phyloP scores from a whole-genome alignment of 2,113 vertebrate species.

The Ceratotherium simum region DNA sequence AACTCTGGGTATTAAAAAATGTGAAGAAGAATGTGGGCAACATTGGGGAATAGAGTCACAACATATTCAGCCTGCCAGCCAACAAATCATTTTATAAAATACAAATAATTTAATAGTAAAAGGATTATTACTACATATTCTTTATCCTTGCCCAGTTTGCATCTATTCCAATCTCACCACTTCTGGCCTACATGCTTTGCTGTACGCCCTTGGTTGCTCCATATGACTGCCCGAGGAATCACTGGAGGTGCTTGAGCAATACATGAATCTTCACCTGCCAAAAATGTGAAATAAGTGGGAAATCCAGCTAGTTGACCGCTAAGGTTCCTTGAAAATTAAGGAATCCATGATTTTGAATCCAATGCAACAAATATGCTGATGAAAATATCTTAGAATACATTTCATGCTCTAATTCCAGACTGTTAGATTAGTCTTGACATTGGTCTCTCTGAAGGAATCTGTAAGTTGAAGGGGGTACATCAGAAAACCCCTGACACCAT shows the following conservation, averaged over 20 bases:
- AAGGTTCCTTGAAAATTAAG: neutral
- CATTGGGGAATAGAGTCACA: neutral
- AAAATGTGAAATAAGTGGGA: neutral
- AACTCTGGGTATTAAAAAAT: neutral
- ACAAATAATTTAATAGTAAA: conserved; percentile 40
- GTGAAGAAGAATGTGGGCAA: neutral
- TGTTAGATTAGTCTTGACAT: neutral
- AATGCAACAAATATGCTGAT: neutral
- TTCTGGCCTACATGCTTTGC: neutral
- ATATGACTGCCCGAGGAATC: neutral
- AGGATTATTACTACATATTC: neutral
- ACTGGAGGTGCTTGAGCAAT: neutral
- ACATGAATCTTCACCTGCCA: neutral
- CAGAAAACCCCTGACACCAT: neutral
- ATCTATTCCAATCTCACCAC: neutral
- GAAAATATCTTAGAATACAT: neutral
- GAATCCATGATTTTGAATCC: neutral
- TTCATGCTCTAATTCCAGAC: neutral
- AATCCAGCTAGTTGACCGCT: neutral
- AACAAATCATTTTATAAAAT: conserved; percentile 25
- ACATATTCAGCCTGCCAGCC: neutral
- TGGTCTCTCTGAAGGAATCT: neutral
- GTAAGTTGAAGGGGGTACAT: neutral
- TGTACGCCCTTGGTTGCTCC: neutral
- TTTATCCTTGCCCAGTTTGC: neutral